Evolutionary conservation across 2,113 vertebrate genomes (phyloP), one percentile per base, ranked within the genome.

Genomic region (Alces alces): DNA sequence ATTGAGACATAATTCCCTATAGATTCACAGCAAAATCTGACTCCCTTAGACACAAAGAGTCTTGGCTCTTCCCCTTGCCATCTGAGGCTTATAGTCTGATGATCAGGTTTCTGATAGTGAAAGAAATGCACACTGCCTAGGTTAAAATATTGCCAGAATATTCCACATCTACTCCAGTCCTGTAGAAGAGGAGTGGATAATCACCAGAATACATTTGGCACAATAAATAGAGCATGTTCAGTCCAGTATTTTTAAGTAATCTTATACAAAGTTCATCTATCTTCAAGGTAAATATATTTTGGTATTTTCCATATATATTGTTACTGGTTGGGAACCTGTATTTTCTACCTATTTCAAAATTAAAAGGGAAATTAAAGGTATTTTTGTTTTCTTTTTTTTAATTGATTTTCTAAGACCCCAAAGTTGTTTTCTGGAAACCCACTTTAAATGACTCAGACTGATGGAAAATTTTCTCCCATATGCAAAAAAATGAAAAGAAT

Each of bases 331-430:
- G 14, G n/a, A 95, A 86, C 30, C 33, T 28, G 12, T 76, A 88
- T 58, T 93, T 97, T 88, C 61, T 60, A 45, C 50, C 2, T 45
- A 3, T 79, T 95, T 97, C 70, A 91, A 95, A 83, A 94, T 90
- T 28, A 27, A 92, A 90, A 79, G 14, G 15, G 27, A 94, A 96
- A 89, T 52, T 87, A 54, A n/a, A 12, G 25, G 13, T 14, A 64
- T 6, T 12, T 64, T 84, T 84, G 36, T 73, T 73, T 39, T 73
- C 19, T 45, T 45, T 90, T 13, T 13, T 28, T 21, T 3, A 2
- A 55, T 28, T 9, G 4, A 93, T 61, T 93, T 36, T 8, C 1
- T 86, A 78, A 95, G 96, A 89, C 89, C 1, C 50, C 12, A 70
- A 73, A n/a, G 60, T 11, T 57, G 5, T 14, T 64, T 47, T 80